Evolutionary conservation across 2,797 vertebrate genomes (phyloP), one percentile per base, ranked within the genome.

Genomic region (Pelobates cultripes): DNA sequence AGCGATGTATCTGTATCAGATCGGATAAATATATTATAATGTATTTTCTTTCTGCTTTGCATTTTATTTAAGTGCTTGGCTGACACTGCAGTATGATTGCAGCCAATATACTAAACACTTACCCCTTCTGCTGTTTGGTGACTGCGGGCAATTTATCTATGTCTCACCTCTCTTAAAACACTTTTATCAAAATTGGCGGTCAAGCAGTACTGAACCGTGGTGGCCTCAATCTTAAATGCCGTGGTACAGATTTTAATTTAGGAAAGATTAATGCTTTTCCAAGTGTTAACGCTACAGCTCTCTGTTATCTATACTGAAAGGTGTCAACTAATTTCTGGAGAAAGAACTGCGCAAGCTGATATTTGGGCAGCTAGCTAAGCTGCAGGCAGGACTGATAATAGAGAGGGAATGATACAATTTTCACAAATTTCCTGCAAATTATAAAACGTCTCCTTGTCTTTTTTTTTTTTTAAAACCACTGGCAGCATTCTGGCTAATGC

Each of bases 101-200:
- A 89, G 87, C 89, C 88, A 90, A 87, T 86, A 89, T 77, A 88
- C 91, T 86, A 67, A 72, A 80, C 88, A 85, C 86, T 88, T 91
- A 89, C 90, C 93, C 91, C 86, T 2, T 4, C 85, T 14, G 86
- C 91, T 92, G 92, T 90, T 91, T 90, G 86, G 87, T 86, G 85
- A 91, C 92, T 85, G 60, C 5, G 86, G 90, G 94, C 94, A 94
- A 97, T 98, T 96, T 96, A 96, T 98, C 97, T 97, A 95, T 94
- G 96, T 97, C 96, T 96, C 91, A 88, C 92, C 90, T 94, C 96
- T 96, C 95, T 95, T 96, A 97, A 97, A 97, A 95, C 95, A 95
- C 94, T 96, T 97, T 97, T 97, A 98, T 97, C 96, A 97, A 95
- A 97, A 96, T 93, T 95, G 96, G 96, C 94, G 95, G 95, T 97